Percentiles rank a stretch among this genome's conserved stretches.
Conservation (phyloP, 2,888 invertebrate species). For the Onthophagus sagittarius region DNA sequence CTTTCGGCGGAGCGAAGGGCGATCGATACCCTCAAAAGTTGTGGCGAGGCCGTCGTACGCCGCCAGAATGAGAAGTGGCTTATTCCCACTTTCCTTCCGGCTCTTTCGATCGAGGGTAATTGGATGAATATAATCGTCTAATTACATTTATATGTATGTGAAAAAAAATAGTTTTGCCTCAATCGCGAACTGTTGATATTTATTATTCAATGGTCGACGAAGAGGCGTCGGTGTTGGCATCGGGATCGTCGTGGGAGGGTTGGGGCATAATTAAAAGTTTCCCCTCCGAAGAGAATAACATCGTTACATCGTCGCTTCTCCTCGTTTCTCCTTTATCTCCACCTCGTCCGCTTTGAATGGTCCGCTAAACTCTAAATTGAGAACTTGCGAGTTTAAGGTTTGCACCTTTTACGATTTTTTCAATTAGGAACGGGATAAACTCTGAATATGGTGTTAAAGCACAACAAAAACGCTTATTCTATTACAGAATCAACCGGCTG, state of each 20-base stretch:
- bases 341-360: not conserved
- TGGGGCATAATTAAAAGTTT: not conserved
- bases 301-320: not conserved
- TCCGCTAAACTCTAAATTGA: not conserved
- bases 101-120: not conserved
- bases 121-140: not conserved
- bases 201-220: not conserved
- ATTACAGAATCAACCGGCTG: not conserved
- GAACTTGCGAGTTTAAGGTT: not conserved
- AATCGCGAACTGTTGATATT: not conserved
- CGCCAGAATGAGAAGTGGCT: not conserved
- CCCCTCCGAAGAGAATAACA: not conserved
- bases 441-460: not conserved
- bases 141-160: not conserved
- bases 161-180: not conserved
- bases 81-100: not conserved
- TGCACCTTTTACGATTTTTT: not conserved
- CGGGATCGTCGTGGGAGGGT: not conserved
- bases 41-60: not conserved
- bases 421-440: not conserved
- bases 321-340: not conserved
- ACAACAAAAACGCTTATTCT: not conserved
- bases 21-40: not conserved
- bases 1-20: not conserved
- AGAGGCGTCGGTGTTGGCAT: not conserved